Conservation (phyloP, 2,113 vertebrate species). For the Sebastes fasciatus region DNA sequence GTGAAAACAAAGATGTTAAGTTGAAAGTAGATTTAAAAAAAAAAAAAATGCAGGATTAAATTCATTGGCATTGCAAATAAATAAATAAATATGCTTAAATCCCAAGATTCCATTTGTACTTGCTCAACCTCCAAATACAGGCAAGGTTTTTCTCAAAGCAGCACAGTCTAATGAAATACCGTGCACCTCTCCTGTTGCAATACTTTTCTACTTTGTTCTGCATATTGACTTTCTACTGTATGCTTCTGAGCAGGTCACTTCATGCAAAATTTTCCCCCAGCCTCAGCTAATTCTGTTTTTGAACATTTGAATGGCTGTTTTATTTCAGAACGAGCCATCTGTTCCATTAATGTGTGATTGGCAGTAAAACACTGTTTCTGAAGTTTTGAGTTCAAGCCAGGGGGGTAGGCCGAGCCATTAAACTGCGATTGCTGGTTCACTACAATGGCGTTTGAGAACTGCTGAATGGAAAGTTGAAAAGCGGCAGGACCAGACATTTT, state of each 20-base stretch:
- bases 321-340: constrained; percentile 53
- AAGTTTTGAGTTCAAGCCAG: constrained; percentile 41
- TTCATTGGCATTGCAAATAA: neutral
- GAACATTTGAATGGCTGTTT: constrained; percentile 48
- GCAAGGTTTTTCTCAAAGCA: constrained; percentile 22
- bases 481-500: constrained; percentile 24
- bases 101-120: constrained; percentile 1
- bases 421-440: constrained; percentile 43
- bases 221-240: constrained; percentile 24
- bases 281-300: constrained; percentile 59
- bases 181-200: neutral
- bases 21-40: constrained; percentile 17
- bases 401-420: constrained; percentile 41
- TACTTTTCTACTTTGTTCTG: constrained; percentile 13
- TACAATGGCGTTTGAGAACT: constrained; percentile 23
- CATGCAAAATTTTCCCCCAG: constrained; percentile 40
- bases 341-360: constrained; percentile 62
- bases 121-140: constrained; percentile 4
- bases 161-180: constrained; percentile 18
- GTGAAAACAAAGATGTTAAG: constrained; percentile 23
- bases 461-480: constrained; percentile 40
- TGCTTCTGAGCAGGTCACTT: constrained; percentile 47
- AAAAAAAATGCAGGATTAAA: constrained; percentile 3
- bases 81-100: constrained; percentile 22
- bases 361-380: constrained; percentile 56